Percentiles rank a stretch among this genome's conserved stretches.
Conservation (phyloP, 2,888 invertebrate genomes). For the Acrocyrtus sp. region DNA sequence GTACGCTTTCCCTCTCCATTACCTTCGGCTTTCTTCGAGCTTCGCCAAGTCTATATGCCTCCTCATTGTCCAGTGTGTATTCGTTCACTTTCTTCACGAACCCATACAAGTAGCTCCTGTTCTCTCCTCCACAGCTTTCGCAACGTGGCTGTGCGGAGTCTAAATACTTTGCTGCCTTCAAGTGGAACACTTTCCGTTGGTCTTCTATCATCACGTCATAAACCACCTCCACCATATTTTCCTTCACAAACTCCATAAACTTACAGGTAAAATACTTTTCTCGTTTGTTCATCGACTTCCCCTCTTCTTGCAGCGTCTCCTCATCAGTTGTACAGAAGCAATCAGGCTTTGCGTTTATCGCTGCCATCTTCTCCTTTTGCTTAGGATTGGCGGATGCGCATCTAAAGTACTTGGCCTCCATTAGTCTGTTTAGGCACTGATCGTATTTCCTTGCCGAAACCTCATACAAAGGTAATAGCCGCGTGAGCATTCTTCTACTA, state of each 20-base stretch:
- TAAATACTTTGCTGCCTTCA: conserved; percentile 59
- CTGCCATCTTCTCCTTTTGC: conserved; percentile 28
- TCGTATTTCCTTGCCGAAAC: conserved; percentile 51
- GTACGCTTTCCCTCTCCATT: neutral
- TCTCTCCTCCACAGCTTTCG: conserved; percentile 55
- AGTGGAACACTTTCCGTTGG: conserved; percentile 57
- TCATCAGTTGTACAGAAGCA: conserved; percentile 45
- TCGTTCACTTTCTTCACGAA: conserved; percentile 40
- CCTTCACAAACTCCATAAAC: conserved; percentile 60
- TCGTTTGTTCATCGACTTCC: neutral
- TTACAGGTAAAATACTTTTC: conserved; percentile 52
- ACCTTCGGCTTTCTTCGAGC: neutral
- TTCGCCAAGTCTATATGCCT: neutral
- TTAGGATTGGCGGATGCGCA: conserved; percentile 46
- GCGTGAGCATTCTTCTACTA: conserved; percentile 68
- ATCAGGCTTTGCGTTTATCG: conserved; percentile 34
- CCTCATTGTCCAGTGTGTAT: conserved; percentile 28
- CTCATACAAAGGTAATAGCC: conserved; percentile 53
- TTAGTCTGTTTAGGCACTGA: conserved; percentile 44
- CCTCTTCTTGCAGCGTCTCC: neutral
- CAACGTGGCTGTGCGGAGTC: conserved; percentile 52
- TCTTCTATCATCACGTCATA: conserved; percentile 59
- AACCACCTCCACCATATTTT: conserved; percentile 59
- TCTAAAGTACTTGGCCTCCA: conserved; percentile 54
- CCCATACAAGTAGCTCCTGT: conserved; percentile 54